Percentiles rank a stretch among this genome's conserved stretches.
Conservation (phyloP, 2,888 invertebrate genomes). For the Epirrhoe tristata region DNA sequence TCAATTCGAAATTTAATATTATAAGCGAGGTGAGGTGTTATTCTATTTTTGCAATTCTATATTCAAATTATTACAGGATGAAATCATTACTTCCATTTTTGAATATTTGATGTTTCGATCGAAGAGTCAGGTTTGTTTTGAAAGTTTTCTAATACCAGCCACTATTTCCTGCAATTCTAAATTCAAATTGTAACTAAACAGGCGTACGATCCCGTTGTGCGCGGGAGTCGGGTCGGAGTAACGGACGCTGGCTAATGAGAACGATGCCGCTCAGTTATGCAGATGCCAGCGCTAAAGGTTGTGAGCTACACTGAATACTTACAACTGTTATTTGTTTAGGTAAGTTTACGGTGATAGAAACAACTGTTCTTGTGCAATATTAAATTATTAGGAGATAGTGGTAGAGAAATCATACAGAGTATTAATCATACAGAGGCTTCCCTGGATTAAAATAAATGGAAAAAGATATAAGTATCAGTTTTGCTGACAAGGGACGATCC, state of each 20-base stretch:
- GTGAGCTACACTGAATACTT: conserved; percentile 49
- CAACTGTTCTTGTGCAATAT: conserved; percentile 6
- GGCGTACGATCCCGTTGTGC: conserved; percentile 62
- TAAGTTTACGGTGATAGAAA: conserved; percentile 21
- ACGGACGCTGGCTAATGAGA: conserved; percentile 80
- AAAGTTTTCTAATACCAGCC: conserved; percentile 9
- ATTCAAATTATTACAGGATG: too few species aligned
- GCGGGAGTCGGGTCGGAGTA: conserved; percentile 73
- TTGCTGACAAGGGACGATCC: too few species aligned
- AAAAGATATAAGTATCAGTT: too few species aligned
- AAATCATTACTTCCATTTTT: background rate
- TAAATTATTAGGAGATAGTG: background rate
- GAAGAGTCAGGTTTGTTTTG: background rate
- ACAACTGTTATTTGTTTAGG: conserved; percentile 44
- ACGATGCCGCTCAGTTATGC: conserved; percentile 79
- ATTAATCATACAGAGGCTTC: conserved; percentile 2
- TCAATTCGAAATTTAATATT: background rate
- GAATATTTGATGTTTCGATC: background rate
- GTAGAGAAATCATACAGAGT: background rate
- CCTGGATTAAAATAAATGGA: too few species aligned
- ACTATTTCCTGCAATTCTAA: conserved; percentile 47
- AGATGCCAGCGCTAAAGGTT: conserved; percentile 62
- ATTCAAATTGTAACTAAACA: conserved; percentile 56
- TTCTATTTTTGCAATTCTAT: too few species aligned
- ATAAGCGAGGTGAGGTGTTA: background rate